Percentiles rank a stretch among this genome's conserved stretches.
Conservation (phyloP, 2,797 vertebrate genomes). For the Pitangus sulphuratus region DNA sequence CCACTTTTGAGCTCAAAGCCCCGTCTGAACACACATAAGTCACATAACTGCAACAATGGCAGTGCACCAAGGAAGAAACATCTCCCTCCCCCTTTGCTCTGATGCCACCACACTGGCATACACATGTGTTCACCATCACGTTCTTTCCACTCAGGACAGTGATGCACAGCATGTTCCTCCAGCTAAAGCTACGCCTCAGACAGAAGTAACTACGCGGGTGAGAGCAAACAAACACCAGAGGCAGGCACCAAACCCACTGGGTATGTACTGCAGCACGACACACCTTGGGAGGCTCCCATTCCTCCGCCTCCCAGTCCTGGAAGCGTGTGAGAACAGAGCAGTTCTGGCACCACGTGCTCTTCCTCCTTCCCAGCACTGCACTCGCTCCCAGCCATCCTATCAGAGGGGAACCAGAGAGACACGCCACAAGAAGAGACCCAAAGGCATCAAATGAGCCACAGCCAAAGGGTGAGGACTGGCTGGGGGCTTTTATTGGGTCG, state of each 20-base stretch:
- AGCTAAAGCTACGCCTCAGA: background rate
- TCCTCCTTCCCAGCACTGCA: background rate
- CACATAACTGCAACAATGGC: background rate
- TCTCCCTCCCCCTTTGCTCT: background rate
- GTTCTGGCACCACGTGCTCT: accelerated
- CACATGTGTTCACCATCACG: accelerated
- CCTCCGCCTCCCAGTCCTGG: background rate
- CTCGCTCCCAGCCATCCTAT: background rate
- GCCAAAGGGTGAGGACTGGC: background rate
- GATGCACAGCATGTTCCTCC: background rate
- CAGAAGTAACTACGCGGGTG: background rate
- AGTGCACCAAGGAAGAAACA: background rate
- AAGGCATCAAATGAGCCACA: background rate
- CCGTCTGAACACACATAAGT: background rate
- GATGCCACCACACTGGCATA: accelerated
- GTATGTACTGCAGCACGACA: background rate
- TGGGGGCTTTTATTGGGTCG: background rate
- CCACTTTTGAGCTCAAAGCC: background rate
- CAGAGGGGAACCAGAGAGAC: background rate
- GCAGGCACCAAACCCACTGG: background rate
- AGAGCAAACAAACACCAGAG: background rate
- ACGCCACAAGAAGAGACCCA: background rate
- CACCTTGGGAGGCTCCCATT: background rate
- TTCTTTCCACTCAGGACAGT: background rate
- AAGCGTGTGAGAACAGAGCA: conserved; percentile 20